Evolutionary conservation across 2,797 vertebrate species (phyloP), one percentile per base, ranked within the genome.

Genomic region (Pipistrellus pygmaeus): DNA sequence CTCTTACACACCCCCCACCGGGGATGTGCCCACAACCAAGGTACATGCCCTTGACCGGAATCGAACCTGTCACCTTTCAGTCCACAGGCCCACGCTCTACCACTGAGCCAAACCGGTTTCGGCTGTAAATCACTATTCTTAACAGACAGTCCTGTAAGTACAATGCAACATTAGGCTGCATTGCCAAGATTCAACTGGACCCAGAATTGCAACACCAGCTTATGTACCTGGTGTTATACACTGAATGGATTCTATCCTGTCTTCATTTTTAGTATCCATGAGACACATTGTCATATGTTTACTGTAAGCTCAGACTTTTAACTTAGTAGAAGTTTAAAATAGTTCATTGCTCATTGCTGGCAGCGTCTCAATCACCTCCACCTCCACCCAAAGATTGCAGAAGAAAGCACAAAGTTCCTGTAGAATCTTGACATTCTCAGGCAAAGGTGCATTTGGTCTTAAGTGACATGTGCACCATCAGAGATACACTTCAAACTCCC

Each of bases 361-460:
- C 30, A 38, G 60, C 62, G 69, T 25, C 35, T 86, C 48, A 32
- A 13, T 66, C 77, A 76, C 32, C 15, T 84, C 55, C 15, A 84
- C 32, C 23, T 66, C 69, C 14, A 51, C 1, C 14, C 20, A 44
- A 86, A 88, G 85, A 48, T 9, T 64, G 8, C 35, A 73, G 35
- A 89, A n/a, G 4, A 71, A 94, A 88, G 20, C 15, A 57, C 32
- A 53, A 32, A 48, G 13, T 72, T 90, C 9, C 8, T 2, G 0
- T 64, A 71, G 44, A 35, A 86, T 78, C 41, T 88, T 83, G 53
- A 92, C 41, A 85, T 92, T 77, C 38, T 85, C 85, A 75, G 27
- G 62, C 14, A 75, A 93, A 95, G 80, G 5, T 6, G 23, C 5
- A 55, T 75, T 38, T 80, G 5, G 46, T 44, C 71, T 77, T 68